Evolutionary conservation across 2,888 invertebrate species (phyloP).

Genomic region (Serrognathus titanus): DNA sequence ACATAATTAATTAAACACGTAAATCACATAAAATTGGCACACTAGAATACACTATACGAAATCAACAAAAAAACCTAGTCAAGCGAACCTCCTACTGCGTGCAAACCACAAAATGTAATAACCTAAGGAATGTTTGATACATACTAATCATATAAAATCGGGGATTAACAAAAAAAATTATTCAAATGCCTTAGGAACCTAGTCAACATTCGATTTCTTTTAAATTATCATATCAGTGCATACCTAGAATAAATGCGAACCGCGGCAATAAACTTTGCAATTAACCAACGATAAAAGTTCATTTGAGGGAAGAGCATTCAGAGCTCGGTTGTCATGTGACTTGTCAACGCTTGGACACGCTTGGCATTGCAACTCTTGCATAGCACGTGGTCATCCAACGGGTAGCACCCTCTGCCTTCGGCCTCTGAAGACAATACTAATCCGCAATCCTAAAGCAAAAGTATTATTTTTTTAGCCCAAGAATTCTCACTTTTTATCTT

Average conservation of each 20-base stretch:
- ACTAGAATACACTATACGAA: not conserved
- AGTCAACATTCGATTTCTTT: too few relatives aligned
- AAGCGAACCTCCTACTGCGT: too few relatives aligned
- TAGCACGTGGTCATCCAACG: conserved; percentile 92
- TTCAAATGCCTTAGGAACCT: too few relatives aligned
- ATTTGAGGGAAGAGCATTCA: conserved; percentile 41
- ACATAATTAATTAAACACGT: not conserved
- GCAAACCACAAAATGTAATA: too few relatives aligned
- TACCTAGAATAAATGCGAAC: too few relatives aligned
- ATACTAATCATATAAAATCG: too few relatives aligned
- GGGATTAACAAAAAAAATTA: too few relatives aligned
- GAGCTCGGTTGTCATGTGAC: conserved; percentile 72
- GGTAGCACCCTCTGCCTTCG: conserved; percentile 95
- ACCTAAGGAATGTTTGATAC: too few relatives aligned
- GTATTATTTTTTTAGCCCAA: conserved; percentile 3
- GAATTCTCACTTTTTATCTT: conserved; percentile 30
- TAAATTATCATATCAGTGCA: too few relatives aligned
- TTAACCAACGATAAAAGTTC: too few relatives aligned
- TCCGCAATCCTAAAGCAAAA: conserved; percentile 73
- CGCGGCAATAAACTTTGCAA: too few relatives aligned
- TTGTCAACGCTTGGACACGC: conserved; percentile 85
- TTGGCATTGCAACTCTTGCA: conserved; percentile 97
- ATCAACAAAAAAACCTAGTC: too few relatives aligned
- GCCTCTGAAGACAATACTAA: conserved; percentile 87
- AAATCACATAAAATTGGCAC: conserved; percentile 3